Evolutionary conservation across 1,140 invertebrate species (phyloP).

Genomic region (Trachymyrmex septentrionalis): DNA sequence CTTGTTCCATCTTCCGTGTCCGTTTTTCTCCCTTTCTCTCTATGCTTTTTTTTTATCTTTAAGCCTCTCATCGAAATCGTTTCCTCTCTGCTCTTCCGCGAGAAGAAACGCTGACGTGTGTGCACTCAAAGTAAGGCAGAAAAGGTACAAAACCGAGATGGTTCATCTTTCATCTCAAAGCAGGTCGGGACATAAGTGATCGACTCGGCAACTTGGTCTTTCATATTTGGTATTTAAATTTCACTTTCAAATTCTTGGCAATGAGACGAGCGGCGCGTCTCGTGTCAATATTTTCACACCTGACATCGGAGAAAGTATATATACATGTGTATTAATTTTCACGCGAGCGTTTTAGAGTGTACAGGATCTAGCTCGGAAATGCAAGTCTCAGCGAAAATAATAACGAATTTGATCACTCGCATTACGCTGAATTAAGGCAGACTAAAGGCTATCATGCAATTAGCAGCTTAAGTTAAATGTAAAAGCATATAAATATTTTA

Average conservation of each 20-base stretch:
- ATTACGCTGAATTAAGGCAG: too few species aligned
- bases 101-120: not conserved
- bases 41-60: not conserved
- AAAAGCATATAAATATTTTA: too few species aligned
- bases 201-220: not conserved
- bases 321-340: not conserved
- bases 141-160: not conserved
- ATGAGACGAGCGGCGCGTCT: not conserved
- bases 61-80: not conserved
- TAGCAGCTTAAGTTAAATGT: too few species aligned
- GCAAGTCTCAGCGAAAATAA: not conserved
- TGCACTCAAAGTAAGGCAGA: not conserved
- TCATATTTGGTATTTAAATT: not conserved
- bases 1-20: not conserved
- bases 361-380: not conserved
- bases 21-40: not conserved
- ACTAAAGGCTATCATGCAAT: too few species aligned
- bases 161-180: not conserved
- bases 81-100: not conserved
- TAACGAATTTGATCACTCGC: too few species aligned
- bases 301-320: not conserved
- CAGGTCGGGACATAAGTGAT: not conserved
- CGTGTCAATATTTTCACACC: slow-evolving; percentile 11
- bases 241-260: slow-evolving; percentile 5
- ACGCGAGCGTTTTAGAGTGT: not conserved